Base-by-base conservation (phyloP, 2,797 vertebrate species). In the Esox masquinongy region DNA sequence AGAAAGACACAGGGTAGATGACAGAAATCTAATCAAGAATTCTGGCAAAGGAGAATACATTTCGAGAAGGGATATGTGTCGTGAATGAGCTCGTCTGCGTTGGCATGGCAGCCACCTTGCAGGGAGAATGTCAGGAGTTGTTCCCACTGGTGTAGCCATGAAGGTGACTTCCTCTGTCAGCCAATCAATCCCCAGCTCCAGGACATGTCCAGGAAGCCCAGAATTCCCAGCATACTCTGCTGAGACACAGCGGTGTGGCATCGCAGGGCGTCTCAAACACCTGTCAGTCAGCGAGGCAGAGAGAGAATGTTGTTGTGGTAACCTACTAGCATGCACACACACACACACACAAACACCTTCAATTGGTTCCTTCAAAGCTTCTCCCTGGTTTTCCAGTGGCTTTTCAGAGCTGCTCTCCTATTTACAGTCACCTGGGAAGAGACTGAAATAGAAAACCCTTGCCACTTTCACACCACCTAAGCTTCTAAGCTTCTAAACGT, bases 241-340 rank as follows among this genome's bases (percentile, higher is more conserved):
- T 74, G 74, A 74, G 74, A 74, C 69, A 72, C 72, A 73, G 0
- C 84, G 87, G 84, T 81, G 81, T 80, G 88, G 74, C 68, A 70
- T 64, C 24, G 84, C 81, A 80, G 82, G 88, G 76, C 70, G 70
- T 64, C 31, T 63, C n/a, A 2, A 19, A 70, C 73, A 82, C 74
- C 86, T 88, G 86, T 83, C 87, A 90, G 79, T 89, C 88, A 85
- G 69, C 47, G 22, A 67, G 67, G 31, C n/a, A 67, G 77, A 78
- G 81, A 84, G 82, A 83, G 84, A 82, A 61, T 61, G 22, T 26
- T 22, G n/a, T 61, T 6, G 56, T 11, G 3, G 56, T 24, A 87
- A 85, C 69, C 75, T 68, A 73, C 14, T 5, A 34, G 12, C 43
- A 64, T 69, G 31, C 76, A 73, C 61, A 68, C 56, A 71, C 16